Percentiles rank a stretch among this genome's conserved stretches.
These are phyloP conservation scores for Drosophila bunnanda DNA, from an alignment of 2,888 invertebrate species.

Conservation along the genomic window DNA sequence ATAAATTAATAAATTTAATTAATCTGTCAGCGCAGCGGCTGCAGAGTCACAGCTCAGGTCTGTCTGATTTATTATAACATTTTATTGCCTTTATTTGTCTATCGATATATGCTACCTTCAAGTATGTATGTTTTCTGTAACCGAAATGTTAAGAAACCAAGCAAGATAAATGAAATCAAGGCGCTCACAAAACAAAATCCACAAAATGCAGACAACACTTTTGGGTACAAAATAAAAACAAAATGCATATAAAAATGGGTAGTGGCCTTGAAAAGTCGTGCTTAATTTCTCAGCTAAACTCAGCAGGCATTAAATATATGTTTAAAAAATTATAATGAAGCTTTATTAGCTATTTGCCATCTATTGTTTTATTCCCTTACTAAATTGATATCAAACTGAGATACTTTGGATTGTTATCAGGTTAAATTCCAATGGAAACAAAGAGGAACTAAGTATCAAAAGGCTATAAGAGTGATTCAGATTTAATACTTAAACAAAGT, in stretches of 20 bases:
- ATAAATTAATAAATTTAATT: constrained; percentile 54
- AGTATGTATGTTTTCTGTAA: constrained; percentile 41
- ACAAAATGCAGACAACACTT: constrained; percentile 41
- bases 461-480: not conserved
- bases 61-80: constrained; percentile 61
- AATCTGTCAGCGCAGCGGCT: constrained; percentile 27
- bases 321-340: constrained; percentile 73
- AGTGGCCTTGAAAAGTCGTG: constrained; percentile 74
- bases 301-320: constrained; percentile 72
- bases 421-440: not conserved
- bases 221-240: constrained; percentile 34
- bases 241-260: constrained; percentile 35
- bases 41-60: not conserved
- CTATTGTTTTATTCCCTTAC: constrained; percentile 6
- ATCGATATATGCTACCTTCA: not conserved
- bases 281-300: constrained; percentile 75
- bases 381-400: constrained; percentile 6
- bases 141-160: constrained; percentile 45
- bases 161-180: constrained; percentile 61
- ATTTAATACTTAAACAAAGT: not conserved
- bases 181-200: constrained; percentile 57
- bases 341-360: constrained; percentile 38
- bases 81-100: constrained; percentile 25
- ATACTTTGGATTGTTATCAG: constrained; percentile 5
- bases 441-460: not conserved